These are phyloP conservation scores for Psittacula echo DNA, from an alignment of 2,797 vertebrate genomes.

Conservation along the genomic window DNA sequence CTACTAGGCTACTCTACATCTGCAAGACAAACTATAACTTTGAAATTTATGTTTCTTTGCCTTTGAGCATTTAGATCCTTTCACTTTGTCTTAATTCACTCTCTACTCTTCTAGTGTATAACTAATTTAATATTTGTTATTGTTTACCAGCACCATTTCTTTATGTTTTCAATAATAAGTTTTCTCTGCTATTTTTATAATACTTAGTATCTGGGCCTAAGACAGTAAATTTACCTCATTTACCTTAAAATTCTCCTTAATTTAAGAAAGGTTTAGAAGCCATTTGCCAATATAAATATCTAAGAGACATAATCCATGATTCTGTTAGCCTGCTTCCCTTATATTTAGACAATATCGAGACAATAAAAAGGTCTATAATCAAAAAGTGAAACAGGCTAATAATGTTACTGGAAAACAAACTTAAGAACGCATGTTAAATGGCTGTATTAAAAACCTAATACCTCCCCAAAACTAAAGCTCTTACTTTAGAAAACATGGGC, in stretches of 20 bases:
- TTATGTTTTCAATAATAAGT: neutral
- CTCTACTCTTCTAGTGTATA: neutral
- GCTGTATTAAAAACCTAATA: neutral
- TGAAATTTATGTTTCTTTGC: constrained; percentile 40
- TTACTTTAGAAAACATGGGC: neutral
- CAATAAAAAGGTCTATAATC: neutral
- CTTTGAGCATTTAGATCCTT: constrained; percentile 41
- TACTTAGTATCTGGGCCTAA: neutral
- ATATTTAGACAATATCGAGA: neutral
- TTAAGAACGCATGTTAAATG: neutral
- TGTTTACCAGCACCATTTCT: neutral
- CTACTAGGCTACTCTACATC: constrained; percentile 59
- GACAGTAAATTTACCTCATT: neutral
- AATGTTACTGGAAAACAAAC: neutral
- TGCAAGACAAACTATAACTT: constrained; percentile 52
- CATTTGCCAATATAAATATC: neutral
- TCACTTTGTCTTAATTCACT: constrained; percentile 43
- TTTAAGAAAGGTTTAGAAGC: neutral
- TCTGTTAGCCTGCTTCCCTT: neutral
- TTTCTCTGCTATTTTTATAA: neutral
- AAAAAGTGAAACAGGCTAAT: neutral
- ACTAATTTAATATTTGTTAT: neutral
- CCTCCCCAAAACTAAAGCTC: neutral
- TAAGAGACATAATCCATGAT: neutral
- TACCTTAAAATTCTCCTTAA: neutral